A percentile compares a stretch with the other conserved stretches of the same genome.
phyloP scores from a whole-genome alignment of 2,113 vertebrate genomes.

The Mustela lutreola region DNA sequence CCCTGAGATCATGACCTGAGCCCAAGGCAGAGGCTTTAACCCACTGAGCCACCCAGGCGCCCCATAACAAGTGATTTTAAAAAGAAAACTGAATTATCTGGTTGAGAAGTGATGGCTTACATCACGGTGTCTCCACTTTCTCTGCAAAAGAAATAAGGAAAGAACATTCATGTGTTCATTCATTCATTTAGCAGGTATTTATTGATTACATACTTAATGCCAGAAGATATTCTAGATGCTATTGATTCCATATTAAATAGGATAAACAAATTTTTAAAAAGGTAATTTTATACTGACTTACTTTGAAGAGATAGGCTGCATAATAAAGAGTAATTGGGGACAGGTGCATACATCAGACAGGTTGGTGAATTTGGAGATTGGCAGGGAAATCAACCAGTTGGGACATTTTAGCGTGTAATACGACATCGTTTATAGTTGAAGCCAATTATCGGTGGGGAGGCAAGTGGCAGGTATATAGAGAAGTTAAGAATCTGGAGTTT shows the following conservation, averaged over 20 bases:
- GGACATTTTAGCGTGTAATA: not conserved
- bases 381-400: not conserved
- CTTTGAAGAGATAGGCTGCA: slow-evolving; percentile 14
- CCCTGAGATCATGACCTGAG: too few species aligned
- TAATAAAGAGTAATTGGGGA: not conserved
- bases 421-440: not conserved
- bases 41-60: too few species aligned
- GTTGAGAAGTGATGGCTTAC: not conserved
- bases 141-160: not conserved
- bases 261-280: not conserved
- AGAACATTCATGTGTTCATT: not conserved
- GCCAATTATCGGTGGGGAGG: not conserved
- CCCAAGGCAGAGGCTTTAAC: too few species aligned
- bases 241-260: not conserved
- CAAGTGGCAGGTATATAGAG: not conserved
- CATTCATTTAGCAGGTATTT: not conserved
- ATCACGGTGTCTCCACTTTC: not conserved
- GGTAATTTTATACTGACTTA: not conserved
- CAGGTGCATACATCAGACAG: not conserved
- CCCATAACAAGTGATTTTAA: not conserved
- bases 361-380: not conserved
- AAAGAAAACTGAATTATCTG: not conserved
- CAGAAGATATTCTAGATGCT: not conserved
- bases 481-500: not conserved
- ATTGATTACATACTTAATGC: not conserved